These are phyloP conservation scores for Poeciliopsis occidentalis DNA, from an alignment of 2,113 vertebrate species.

Conservation along the genomic window DNA sequence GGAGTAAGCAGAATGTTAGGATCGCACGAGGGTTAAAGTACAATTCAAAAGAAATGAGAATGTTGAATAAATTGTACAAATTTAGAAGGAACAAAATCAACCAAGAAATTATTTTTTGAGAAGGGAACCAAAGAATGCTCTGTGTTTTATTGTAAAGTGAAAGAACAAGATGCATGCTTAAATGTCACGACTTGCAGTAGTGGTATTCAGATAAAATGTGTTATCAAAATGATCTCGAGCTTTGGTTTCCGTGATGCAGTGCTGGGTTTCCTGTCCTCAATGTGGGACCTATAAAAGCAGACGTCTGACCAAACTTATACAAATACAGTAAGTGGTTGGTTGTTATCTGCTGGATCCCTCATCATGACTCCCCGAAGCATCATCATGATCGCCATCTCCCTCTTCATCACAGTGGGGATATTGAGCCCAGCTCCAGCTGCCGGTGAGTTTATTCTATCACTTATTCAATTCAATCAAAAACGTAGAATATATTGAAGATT, in stretches of 20 bases:
- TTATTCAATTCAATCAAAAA: too few species aligned
- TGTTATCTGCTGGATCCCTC: background rate
- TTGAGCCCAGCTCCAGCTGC: constrained; percentile 36
- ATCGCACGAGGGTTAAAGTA: too few species aligned
- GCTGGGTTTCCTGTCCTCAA: constrained; percentile 74
- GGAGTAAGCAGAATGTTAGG: too few species aligned
- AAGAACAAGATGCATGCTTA: background rate
- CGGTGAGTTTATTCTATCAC: constrained; percentile 62
- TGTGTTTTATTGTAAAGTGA: background rate
- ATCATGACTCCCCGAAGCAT: constrained; percentile 59
- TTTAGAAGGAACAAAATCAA: background rate
- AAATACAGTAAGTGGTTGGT: constrained; percentile 12
- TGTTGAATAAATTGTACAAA: background rate
- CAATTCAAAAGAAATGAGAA: background rate
- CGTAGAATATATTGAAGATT: too few species aligned
- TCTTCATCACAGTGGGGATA: constrained; percentile 45
- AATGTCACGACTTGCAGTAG: background rate
- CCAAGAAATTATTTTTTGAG: background rate
- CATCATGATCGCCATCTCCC: constrained; percentile 23
- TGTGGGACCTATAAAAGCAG: constrained; percentile 42
- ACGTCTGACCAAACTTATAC: constrained; percentile 32
- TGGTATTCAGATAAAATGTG: constrained; percentile 20
- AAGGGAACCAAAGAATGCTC: background rate
- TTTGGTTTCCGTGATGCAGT: constrained; percentile 25
- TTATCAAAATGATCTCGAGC: constrained; percentile 36